Conservation (phyloP, 2,888 invertebrate species). For the Reticulitermes lucifugus region DNA sequence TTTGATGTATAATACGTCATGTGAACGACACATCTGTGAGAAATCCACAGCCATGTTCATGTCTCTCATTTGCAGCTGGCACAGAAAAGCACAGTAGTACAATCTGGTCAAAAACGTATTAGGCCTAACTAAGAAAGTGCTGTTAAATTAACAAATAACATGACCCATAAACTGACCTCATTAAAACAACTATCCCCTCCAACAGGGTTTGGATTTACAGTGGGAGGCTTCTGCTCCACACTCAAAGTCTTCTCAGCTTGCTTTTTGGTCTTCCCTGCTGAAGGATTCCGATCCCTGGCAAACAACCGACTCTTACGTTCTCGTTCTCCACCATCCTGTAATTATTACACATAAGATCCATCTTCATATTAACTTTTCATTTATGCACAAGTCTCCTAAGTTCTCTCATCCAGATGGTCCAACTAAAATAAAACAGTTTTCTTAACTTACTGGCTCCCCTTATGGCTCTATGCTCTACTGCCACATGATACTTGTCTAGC, state of each 20-base stretch:
- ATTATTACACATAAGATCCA: slow-evolving; percentile 45
- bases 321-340: slow-evolving; percentile 60
- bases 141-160: background rate
- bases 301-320: slow-evolving; percentile 74
- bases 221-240: slow-evolving; percentile 45
- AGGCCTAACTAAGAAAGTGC: background rate
- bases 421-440: too few relatives aligned
- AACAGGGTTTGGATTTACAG: slow-evolving; percentile 45
- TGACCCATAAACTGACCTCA: slow-evolving; percentile 44
- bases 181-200: slow-evolving; percentile 43
- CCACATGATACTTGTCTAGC: too few relatives aligned
- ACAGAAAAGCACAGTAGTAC: too few relatives aligned
- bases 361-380: too few relatives aligned
- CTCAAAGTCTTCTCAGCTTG: slow-evolving; percentile 59
- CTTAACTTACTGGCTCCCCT: too few relatives aligned
- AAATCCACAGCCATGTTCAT: too few relatives aligned
- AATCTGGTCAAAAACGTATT: background rate
- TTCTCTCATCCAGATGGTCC: too few relatives aligned
- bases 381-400: too few relatives aligned
- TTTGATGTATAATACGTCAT: too few relatives aligned
- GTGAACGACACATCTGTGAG: too few relatives aligned
- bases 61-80: too few relatives aligned
- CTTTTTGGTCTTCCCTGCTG: slow-evolving; percentile 71
- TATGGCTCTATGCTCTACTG: too few relatives aligned
- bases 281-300: slow-evolving; percentile 64